Evolutionary conservation across 2,797 vertebrate species (phyloP).

Genomic region (Poliocrania exsul): DNA sequence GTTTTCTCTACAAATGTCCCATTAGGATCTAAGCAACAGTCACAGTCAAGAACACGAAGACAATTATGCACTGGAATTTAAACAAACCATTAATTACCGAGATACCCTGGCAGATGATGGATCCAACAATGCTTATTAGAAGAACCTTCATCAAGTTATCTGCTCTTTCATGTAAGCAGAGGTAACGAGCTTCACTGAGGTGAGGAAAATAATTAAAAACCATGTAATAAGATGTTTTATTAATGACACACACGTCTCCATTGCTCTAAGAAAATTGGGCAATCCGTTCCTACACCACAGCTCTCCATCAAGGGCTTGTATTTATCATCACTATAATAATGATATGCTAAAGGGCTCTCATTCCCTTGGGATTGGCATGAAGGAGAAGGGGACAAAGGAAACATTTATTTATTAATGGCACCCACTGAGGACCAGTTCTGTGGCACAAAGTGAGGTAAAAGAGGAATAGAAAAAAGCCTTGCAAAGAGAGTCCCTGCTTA

Average conservation of each 20-base stretch:
- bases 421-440: not conserved
- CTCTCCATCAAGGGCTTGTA: not conserved
- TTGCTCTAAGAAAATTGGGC: not conserved
- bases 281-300: slow-evolving; percentile 8
- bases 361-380: not conserved
- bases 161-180: slow-evolving; percentile 28
- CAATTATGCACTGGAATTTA: slow-evolving; percentile 4
- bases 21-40: slow-evolving; percentile 15
- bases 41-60: not conserved
- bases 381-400: not conserved
- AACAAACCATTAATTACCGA: slow-evolving; percentile 64
- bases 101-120: slow-evolving; percentile 43
- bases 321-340: slow-evolving; percentile 2
- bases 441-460: not conserved
- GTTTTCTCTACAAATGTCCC: not conserved
- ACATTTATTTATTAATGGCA: not conserved
- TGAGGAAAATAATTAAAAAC: slow-evolving; percentile 67
- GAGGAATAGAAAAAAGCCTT: not conserved
- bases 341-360: not conserved
- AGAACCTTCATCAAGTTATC: slow-evolving; percentile 48
- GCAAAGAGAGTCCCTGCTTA: not conserved
- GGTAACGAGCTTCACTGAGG: slow-evolving; percentile 37
- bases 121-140: slow-evolving; percentile 51
- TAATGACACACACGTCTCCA: not conserved
- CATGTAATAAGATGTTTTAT: slow-evolving; percentile 63